These are phyloP conservation scores for Pseudoatta argentina DNA, from an alignment of 1,140 invertebrate species.

Conservation along the genomic window DNA sequence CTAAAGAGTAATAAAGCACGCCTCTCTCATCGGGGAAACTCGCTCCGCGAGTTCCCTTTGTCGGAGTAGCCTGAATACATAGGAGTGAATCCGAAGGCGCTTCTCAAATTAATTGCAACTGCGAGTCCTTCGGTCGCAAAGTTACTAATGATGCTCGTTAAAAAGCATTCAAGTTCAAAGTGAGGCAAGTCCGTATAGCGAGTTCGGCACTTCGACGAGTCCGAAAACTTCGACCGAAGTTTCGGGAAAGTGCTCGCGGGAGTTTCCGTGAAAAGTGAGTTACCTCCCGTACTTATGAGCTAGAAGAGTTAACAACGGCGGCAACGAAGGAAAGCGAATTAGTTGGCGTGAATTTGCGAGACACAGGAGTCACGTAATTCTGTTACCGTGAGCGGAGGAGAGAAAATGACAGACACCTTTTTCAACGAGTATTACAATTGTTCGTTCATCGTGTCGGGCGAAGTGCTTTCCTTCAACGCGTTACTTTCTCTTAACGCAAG, in stretches of 20 bases:
- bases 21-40: background rate
- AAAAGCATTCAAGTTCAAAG: constrained; percentile 50
- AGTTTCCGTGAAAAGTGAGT: background rate
- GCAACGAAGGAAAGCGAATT: background rate
- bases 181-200: constrained; percentile 6
- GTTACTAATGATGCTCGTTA: constrained; percentile 62
- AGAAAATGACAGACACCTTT: background rate
- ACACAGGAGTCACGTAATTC: constrained; percentile 9
- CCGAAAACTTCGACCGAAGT: constrained; percentile 31
- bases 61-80: background rate
- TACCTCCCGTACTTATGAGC: constrained; percentile 5
- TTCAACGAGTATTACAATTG: constrained; percentile 9
- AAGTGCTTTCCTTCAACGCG: background rate
- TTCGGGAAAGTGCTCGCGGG: background rate
- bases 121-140: constrained; percentile 32
- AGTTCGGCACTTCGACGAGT: constrained; percentile 24
- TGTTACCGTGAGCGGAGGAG: background rate
- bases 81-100: background rate
- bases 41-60: constrained; percentile 6
- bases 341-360: constrained; percentile 30
- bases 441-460: constrained; percentile 1
- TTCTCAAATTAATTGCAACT: constrained; percentile 43
- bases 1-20: constrained; percentile 8
- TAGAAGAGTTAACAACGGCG: background rate
- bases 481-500: background rate